phyloP scores from a whole-genome alignment of 2,888 invertebrate genomes.

The Drymonia ruficornis region DNA sequence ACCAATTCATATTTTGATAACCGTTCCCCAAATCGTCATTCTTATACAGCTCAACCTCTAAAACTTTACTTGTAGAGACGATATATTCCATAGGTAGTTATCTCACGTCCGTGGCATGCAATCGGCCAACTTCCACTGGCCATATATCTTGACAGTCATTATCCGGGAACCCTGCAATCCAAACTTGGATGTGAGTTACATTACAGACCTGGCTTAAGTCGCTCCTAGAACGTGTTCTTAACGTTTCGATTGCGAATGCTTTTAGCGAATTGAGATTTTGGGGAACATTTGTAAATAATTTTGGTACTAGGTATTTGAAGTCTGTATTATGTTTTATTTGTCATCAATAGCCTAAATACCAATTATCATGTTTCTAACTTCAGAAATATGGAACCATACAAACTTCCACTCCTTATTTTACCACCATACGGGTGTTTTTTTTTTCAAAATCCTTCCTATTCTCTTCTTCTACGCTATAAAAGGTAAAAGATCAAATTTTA shows the following conservation, averaged over 20 bases:
- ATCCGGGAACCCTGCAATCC: conserved; percentile 25
- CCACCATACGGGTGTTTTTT: no score
- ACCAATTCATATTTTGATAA: no score
- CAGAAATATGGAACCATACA: no score
- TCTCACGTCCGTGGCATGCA: conserved; percentile 16
- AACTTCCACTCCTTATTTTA: no score
- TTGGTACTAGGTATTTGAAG: not conserved
- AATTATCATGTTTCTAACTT: no score
- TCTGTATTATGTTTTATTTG: no score
- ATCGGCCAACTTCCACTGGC: conserved; percentile 19
- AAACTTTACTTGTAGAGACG: conserved; percentile 11
- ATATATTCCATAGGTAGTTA: conserved; percentile 13
- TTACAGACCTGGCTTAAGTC: conserved; percentile 31
- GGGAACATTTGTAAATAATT: not conserved
- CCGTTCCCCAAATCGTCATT: no score
- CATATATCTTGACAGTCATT: conserved; percentile 35
- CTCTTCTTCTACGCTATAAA: no score
- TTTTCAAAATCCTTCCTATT: no score
- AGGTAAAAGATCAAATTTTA: no score
- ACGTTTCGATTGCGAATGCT: conserved; percentile 26
- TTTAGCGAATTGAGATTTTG: conserved; percentile 21
- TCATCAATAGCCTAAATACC: no score
- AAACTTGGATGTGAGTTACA: conserved; percentile 32
- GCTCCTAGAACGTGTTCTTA: conserved; percentile 23
- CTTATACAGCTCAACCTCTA: conserved; percentile 9